These are phyloP conservation scores for Potamilus streckersoni DNA, from an alignment of 1,140 invertebrate species.

Conservation along the genomic window DNA sequence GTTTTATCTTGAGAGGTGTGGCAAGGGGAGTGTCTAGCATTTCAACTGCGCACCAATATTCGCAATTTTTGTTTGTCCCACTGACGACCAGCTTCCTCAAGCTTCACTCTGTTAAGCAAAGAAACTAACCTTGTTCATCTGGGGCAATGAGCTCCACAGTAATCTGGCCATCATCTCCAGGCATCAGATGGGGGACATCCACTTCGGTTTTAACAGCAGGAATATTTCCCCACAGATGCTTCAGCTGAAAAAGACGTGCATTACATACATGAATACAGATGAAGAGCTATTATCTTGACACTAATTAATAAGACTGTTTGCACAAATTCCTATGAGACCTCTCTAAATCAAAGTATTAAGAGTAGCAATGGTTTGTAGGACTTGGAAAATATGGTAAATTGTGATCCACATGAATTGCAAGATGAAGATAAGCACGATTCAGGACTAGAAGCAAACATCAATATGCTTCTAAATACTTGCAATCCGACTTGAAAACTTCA, in stretches of 20 bases:
- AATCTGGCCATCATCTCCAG: constrained; percentile 58
- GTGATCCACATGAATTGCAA: too few species aligned
- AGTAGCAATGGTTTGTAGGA: too few species aligned
- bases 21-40: too few species aligned
- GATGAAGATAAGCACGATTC: too few species aligned
- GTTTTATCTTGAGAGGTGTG: too few species aligned
- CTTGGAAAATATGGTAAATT: too few species aligned
- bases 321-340: not conserved
- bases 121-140: constrained; percentile 44
- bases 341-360: not conserved
- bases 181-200: constrained; percentile 48
- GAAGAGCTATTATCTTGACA: not conserved
- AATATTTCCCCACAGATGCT: constrained; percentile 50
- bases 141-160: constrained; percentile 58
- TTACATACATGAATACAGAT: not conserved
- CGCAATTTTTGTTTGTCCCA: too few species aligned
- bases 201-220: constrained; percentile 39
- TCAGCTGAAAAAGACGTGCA: constrained; percentile 35
- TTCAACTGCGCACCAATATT: too few species aligned
- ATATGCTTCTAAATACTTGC: too few species aligned
- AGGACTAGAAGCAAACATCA: too few species aligned
- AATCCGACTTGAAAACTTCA: too few species aligned
- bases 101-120: not conserved
- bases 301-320: too few species aligned
- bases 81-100: not conserved